Percentiles rank a stretch among this genome's conserved stretches.
Evolutionary conservation across 2,888 invertebrate genomes (phyloP).

Genomic region (Abscondita cerata): DNA sequence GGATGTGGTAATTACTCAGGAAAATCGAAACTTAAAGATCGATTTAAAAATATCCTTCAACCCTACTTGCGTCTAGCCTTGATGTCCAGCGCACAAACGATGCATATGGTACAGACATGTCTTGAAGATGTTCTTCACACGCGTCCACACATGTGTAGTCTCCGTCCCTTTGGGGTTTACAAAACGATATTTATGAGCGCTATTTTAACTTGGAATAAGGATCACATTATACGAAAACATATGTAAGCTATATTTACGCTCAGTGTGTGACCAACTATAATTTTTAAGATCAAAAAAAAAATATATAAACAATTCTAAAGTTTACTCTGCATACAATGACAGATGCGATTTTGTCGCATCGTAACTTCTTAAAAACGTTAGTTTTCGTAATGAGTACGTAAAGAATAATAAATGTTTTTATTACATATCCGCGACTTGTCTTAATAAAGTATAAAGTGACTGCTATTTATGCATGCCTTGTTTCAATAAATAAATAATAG

Average conservation of each 20-base stretch:
- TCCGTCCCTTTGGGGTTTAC: constrained; percentile 40
- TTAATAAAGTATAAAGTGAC: too few species aligned
- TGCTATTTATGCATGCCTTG: too few species aligned
- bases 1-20: constrained; percentile 1
- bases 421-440: too few species aligned
- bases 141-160: constrained; percentile 53
- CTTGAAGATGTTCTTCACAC: constrained; percentile 56
- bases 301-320: constrained; percentile 45
- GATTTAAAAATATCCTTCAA: constrained; percentile 52
- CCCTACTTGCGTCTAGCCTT: constrained; percentile 46
- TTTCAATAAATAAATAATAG: too few species aligned
- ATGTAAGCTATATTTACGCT: constrained; percentile 50
- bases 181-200: constrained; percentile 12
- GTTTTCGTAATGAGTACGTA: too few species aligned
- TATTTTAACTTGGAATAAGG: constrained; percentile 24
- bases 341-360: background rate
- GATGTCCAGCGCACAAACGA: constrained; percentile 49
- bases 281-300: constrained; percentile 48
- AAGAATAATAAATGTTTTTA: too few species aligned
- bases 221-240: constrained; percentile 40
- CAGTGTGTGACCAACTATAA: constrained; percentile 49
- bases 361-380: too few species aligned
- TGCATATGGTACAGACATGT: constrained; percentile 39
- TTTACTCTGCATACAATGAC: constrained; percentile 13
- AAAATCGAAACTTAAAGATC: constrained; percentile 2